Base-by-base conservation (phyloP, 2,113 vertebrate genomes). In the Variabilichromis moorii region DNA sequence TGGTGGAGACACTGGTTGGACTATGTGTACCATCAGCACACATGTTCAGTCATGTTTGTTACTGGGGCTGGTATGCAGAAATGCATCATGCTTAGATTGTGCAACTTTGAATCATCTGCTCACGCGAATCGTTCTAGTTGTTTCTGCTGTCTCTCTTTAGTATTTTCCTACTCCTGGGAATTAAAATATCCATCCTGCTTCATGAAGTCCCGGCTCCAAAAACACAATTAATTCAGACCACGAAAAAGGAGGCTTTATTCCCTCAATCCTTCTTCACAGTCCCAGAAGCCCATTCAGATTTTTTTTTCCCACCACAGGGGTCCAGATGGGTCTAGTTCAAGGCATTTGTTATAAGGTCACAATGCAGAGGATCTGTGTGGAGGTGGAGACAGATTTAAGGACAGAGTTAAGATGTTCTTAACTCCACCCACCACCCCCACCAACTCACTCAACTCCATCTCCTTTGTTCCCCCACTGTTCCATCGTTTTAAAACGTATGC, bases 231-330 rank as follows among this genome's bases (percentile, higher is more conserved):
- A 90, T 93, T 93, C 91, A 93, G 80, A 37, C 79, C 84, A 88
- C 45, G 82, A 93, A 85, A 91, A 93, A 83, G 83, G 59, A 83
- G 82, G 83, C 89, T 93, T 92, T 93, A 90, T 93, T 86, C 86
- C 50, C 47, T 55, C 55, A 68, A 81, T 61, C 86, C 71, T 91
- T 91, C 92, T 93, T 90, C 91, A 91, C 87, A 93, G 83, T 84
- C 88, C 83, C 85, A 84, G 82, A 45, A 14, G 84, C 90, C 91
- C 92, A 96, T 96, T 96, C 93, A 96, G 79, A 91, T 28, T 73
- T 73, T 73, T 73, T 90, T 95, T 95, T 96, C 94, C 92, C 95
- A 96, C 94, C 84, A 4, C 92, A 91, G 92, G 89, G 93, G 94
- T 92, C 92, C 91, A 90, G 84, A 90, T 83, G 63, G 89, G 83